phyloP scores from a whole-genome alignment of 2,113 vertebrate genomes.

The Suncus etruscus region DNA sequence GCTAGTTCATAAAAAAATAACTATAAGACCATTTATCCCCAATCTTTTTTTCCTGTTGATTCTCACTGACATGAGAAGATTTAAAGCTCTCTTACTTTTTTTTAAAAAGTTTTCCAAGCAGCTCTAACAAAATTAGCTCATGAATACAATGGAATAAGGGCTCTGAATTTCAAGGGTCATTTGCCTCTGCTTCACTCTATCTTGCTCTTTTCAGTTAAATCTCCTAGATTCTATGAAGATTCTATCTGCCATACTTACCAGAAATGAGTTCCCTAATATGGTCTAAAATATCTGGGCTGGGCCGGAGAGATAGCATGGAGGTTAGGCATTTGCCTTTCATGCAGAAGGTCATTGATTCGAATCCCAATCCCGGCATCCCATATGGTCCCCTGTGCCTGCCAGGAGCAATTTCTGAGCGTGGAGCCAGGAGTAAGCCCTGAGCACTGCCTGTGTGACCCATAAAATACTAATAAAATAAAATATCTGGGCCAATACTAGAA shows the following conservation, averaged over 20 bases:
- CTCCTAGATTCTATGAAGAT: background rate
- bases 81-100: background rate
- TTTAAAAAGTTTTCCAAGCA: background rate
- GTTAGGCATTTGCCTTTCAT: too few relatives aligned
- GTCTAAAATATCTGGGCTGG: background rate
- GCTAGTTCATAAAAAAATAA: constrained; percentile 29
- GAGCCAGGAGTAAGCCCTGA: too few relatives aligned
- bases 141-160: background rate
- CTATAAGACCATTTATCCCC: background rate
- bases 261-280: background rate
- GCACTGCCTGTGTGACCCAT: too few relatives aligned
- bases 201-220: background rate
- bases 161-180: background rate
- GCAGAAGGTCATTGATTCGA: too few relatives aligned
- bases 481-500: background rate
- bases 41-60: background rate
- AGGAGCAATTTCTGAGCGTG: too few relatives aligned
- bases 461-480: too few relatives aligned
- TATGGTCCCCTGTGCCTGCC: too few relatives aligned
- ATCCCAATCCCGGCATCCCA: too few relatives aligned
- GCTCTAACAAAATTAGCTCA: background rate
- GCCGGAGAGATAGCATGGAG: too few relatives aligned
- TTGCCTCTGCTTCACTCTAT: background rate
- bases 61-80: background rate
- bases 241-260: background rate